Evolutionary conservation across 2,888 invertebrate species (phyloP), one percentile per base, ranked within the genome.

Genomic region (Falcaria lacertinaria): DNA sequence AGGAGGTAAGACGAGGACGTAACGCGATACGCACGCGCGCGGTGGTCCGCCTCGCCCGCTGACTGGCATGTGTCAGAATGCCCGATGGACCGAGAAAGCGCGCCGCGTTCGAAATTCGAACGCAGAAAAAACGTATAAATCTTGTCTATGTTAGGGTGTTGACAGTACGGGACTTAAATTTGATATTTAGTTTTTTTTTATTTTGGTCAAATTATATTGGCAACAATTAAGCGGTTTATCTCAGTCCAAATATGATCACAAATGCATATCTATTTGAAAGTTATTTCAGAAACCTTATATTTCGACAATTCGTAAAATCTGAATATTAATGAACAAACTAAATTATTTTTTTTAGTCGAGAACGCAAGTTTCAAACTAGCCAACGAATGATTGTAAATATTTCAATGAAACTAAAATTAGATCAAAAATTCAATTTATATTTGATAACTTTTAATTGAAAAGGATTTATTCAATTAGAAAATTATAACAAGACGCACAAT

Each of bases 21-120:
- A 85, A 84, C 83, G 80, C 80, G 86, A 86, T 85, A 57, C 57
- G 69, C 72, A 11, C 28, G 28, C 70, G 66, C 81, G 75, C 74
- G 88, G 88, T 89, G 88, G 88, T 89, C 88, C 68, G 60, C 66
- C 65, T 76, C 62, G 63, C 60, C 65, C 61, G 55, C 59, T 86
- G 85, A 89, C 79, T 85, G 88, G 88, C 88, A 87, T 71, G 77
- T 87, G 83, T 80, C 80, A 75, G 80, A 77, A 89, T 85, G 88
- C 85, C 85, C 84, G 84, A 85, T 88, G 78, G 87, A 88, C 81
- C 88, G 88, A 76, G 84, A 86, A 89, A 85, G 84, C 79, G 86
- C 77, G 83, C 74, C 80, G 78, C 80, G 83, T 79, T 78, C 81
- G 72, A 73, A 73, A 73, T 69, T 69, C 67, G 74, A 74, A 76